A percentile compares a stretch with the other conserved stretches of the same genome.
Evolutionary conservation across 2,888 invertebrate genomes (phyloP).

Genomic region (Malthinus seriepunctatus): DNA sequence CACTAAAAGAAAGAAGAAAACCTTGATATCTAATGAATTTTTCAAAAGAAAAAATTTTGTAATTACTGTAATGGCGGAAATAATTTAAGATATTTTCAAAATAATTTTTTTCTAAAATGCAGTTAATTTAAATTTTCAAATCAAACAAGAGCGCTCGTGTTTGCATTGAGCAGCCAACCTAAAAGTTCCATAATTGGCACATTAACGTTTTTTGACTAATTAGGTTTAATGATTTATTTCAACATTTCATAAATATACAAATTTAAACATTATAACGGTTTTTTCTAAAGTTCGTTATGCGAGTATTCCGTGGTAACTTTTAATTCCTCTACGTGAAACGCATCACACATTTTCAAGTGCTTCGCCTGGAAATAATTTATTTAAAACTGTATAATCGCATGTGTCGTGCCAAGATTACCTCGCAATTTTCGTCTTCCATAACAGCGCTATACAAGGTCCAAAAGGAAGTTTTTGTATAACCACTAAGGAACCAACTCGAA

Average conservation of each 20-base stretch:
- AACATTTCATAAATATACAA: slow-evolving; percentile 52
- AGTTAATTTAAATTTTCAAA: too few relatives aligned
- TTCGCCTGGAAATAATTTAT: slow-evolving; percentile 57
- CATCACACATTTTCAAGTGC: slow-evolving; percentile 73
- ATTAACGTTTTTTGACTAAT: too few relatives aligned
- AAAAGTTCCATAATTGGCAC: too few relatives aligned
- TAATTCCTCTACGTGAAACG: slow-evolving; percentile 81
- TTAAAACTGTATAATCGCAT: neutral
- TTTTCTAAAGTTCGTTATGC: slow-evolving; percentile 74
- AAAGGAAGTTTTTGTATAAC: slow-evolving; percentile 73
- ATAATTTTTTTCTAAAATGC: too few relatives aligned
- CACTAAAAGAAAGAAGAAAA: too few relatives aligned
- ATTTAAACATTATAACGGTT: neutral
- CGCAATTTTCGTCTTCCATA: slow-evolving; percentile 71
- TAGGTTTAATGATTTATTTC: neutral
- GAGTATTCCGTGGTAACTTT: slow-evolving; percentile 81
- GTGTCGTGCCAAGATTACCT: slow-evolving; percentile 57
- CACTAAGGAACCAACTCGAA: slow-evolving; percentile 77
- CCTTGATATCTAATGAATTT: too few relatives aligned
- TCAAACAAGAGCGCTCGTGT: too few relatives aligned
- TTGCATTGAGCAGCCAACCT: too few relatives aligned
- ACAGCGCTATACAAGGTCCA: slow-evolving; percentile 79
- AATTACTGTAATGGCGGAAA: too few relatives aligned
- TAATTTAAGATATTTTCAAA: too few relatives aligned
- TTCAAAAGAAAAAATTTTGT: too few relatives aligned